A percentile compares a stretch with the other conserved stretches of the same genome.
These are phyloP conservation scores for Orthonevra nobilis DNA, from an alignment of 2,888 invertebrate genomes.

Conservation along the genomic window DNA sequence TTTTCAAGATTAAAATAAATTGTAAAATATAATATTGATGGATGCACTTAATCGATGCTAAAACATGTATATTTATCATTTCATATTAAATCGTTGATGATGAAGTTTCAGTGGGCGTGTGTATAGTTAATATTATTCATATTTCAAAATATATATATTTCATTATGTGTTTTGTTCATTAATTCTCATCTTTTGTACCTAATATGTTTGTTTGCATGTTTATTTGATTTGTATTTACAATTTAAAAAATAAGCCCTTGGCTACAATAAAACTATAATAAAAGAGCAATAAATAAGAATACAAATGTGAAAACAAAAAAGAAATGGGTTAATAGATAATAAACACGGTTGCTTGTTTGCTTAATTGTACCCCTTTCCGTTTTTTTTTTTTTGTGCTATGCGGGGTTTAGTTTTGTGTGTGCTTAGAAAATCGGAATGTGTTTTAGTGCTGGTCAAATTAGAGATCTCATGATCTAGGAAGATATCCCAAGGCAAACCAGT, in stretches of 20 bases:
- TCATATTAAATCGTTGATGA: constrained; percentile 54
- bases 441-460: constrained; percentile 21
- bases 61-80: constrained; percentile 8
- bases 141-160: constrained; percentile 43
- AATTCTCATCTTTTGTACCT: constrained; percentile 51
- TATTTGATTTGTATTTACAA: constrained; percentile 55
- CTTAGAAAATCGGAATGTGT: constrained; percentile 62
- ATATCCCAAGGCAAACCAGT: constrained; percentile 90
- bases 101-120: constrained; percentile 49
- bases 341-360: constrained; percentile 43
- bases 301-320: constrained; percentile 42
- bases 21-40: constrained; percentile 42
- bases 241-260: constrained; percentile 47
- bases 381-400: constrained; percentile 30
- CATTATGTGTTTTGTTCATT: background rate
- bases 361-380: constrained; percentile 7
- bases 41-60: constrained; percentile 5
- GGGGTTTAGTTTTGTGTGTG: constrained; percentile 7
- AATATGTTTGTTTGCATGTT: constrained; percentile 17
- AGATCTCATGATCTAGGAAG: constrained; percentile 74
- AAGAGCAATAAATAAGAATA: constrained; percentile 51
- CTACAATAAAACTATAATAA: constrained; percentile 32
- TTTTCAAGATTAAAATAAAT: constrained; percentile 33
- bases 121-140: constrained; percentile 30
- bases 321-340: constrained; percentile 28